A percentile compares a stretch with the other conserved stretches of the same genome.
These are phyloP conservation scores for Pseudomyrmex cubaensis DNA, from an alignment of 1,140 invertebrate genomes.

Conservation along the genomic window DNA sequence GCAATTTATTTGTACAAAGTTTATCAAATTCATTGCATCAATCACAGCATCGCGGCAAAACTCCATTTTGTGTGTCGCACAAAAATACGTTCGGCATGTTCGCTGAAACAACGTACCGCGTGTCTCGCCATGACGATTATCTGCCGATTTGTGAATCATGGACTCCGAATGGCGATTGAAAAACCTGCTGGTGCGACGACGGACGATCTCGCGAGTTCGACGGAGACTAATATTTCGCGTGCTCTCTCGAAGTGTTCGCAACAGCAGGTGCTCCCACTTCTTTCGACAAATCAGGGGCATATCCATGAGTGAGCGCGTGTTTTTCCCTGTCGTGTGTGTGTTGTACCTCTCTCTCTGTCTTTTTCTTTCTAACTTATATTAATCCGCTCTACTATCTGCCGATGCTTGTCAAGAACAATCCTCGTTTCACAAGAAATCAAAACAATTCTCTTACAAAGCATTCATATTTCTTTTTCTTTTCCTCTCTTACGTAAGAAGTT, in stretches of 20 bases:
- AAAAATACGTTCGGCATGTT: background rate
- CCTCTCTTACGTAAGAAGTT: too few species aligned
- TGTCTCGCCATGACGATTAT: constrained; percentile 39
- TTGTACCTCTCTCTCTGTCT: background rate
- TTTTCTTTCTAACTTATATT: constrained; percentile 22
- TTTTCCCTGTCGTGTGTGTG: background rate
- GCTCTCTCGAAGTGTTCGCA: constrained; percentile 48
- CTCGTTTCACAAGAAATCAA: background rate
- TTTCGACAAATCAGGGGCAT: constrained; percentile 51
- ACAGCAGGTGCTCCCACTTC: constrained; percentile 66
- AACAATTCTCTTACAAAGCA: background rate
- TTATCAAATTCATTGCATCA: too few species aligned
- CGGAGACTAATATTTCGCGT: constrained; percentile 66
- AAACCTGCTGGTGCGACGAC: constrained; percentile 35
- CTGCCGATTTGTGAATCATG: background rate
- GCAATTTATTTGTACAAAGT: too few species aligned
- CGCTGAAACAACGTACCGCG: constrained; percentile 50
- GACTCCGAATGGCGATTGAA: constrained; percentile 31
- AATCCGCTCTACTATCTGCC: background rate
- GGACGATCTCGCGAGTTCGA: constrained; percentile 57
- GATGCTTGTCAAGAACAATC: background rate
- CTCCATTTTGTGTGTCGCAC: background rate
- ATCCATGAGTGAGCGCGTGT: constrained; percentile 12
- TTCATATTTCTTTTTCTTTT: background rate
- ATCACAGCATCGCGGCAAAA: background rate